Evolutionary conservation across 2,113 vertebrate species (phyloP).

Genomic region (Larimichthys polyactis): DNA sequence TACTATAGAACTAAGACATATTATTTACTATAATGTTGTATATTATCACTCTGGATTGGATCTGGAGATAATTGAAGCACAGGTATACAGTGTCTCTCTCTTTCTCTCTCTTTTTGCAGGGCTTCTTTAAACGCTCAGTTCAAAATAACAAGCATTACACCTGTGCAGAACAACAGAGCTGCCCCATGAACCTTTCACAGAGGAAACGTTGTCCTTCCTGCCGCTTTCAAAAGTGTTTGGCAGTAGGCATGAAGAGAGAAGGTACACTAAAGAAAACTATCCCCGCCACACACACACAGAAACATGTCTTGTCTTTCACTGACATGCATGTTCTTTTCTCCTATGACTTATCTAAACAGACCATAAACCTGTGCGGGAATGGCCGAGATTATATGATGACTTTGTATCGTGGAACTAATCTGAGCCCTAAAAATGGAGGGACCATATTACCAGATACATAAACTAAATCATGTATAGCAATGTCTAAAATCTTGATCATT

Average conservation of each 20-base stretch:
- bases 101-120: constrained; percentile 68
- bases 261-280: constrained; percentile 65
- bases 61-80: neutral
- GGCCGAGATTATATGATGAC: constrained; percentile 53
- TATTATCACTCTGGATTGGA: neutral
- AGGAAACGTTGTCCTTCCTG: constrained; percentile 87
- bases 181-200: constrained; percentile 84
- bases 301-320: constrained; percentile 27
- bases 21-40: neutral
- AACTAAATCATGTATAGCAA: neutral
- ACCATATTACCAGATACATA: neutral
- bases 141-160: constrained; percentile 87
- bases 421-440: neutral
- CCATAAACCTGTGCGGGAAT: constrained; percentile 69
- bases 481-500: neutral
- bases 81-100: neutral
- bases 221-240: constrained; percentile 87
- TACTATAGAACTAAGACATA: neutral
- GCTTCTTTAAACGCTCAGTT: constrained; percentile 88
- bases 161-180: constrained; percentile 83
- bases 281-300: neutral
- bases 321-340: constrained; percentile 20
- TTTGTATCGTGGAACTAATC: constrained; percentile 7
- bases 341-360: constrained; percentile 61
- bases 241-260: constrained; percentile 87